Evolutionary conservation across 2,888 invertebrate genomes (phyloP).

Genomic region (Autographa pulchrina): DNA sequence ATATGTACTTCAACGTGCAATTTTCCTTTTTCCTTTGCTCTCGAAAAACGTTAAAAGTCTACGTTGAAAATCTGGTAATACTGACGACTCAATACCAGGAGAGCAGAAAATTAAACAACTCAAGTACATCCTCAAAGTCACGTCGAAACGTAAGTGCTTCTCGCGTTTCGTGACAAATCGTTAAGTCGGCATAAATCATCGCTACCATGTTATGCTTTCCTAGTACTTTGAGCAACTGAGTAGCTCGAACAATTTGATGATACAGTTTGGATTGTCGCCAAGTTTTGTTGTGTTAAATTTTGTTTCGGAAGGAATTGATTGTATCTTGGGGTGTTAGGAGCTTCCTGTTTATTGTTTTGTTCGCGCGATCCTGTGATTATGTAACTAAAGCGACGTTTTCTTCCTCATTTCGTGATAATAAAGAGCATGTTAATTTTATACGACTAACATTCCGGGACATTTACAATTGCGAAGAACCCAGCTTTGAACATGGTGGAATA

Average conservation of each 20-base stretch:
- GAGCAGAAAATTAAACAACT: conserved; percentile 50
- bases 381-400: conserved; percentile 6
- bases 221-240: conserved; percentile 28
- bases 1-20: neutral
- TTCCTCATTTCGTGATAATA: neutral
- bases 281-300: conserved; percentile 55
- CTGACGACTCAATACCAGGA: conserved; percentile 40
- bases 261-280: conserved; percentile 57
- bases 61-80: conserved; percentile 41
- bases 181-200: conserved; percentile 53
- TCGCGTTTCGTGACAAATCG: conserved; percentile 48
- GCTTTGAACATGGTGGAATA: too few species aligned
- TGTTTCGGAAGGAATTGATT: conserved; percentile 51
- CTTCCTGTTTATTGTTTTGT: conserved; percentile 57
- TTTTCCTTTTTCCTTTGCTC: neutral
- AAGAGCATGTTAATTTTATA: neutral
- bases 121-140: conserved; percentile 32
- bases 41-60: conserved; percentile 18
- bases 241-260: conserved; percentile 49
- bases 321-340: conserved; percentile 38
- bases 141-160: conserved; percentile 49
- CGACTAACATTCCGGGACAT: neutral
- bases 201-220: conserved; percentile 33
- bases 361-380: conserved; percentile 22
- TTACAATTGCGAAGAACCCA: too few species aligned